Base-by-base conservation (phyloP, 2,888 invertebrate species). In the Griposia aprilina region DNA sequence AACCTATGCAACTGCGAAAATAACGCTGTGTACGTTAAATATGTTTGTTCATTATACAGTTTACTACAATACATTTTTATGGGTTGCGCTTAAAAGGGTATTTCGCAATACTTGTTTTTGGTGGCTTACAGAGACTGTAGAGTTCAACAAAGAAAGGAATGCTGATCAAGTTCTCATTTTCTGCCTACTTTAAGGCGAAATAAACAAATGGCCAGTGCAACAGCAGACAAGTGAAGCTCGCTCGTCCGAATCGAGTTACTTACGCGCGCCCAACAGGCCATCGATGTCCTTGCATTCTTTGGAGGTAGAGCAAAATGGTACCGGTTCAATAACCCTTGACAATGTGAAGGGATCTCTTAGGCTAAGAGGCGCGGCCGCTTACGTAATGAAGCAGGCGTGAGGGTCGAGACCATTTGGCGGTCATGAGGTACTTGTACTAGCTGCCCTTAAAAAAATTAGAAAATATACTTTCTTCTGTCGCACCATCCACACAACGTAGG, bases 241-340 rank as follows among this genome's bases (percentile, higher is more conserved):
- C 80, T 83, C 71, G 82, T 78, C 84, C 75, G 59, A 82, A 85
- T 76, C 81, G 73, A 85, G 81, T 78, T 69, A 82, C 79, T 78
- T 85, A 74, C 76, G 57, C 86, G 83, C 88, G 87, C 85, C 88
- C 92, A 90, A 87, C 92, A 92, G 91, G 89, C 92, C 94, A 94
- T 94, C 94, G 93, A 86, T 94, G 95, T 94, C 95, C 95, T 95
- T 95, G 96, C 95, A 96, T 96, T 95, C 95, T 95, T 95, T 91
- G 90, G 92, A 92, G 93, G 93, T 93, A 93, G 91, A 94, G 91
- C 94, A 94, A 90, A 94, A 93, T 93, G 92, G 94, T 95, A 94
- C 94, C 94, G 94, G 96, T 94, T 96, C 95, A 94, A 93, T 93
- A 93, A 95, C 94, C 94, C 92, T 93, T 94, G 94, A 93, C 93